A percentile compares a stretch with the other conserved stretches of the same genome.
Conservation (phyloP, 2,888 invertebrate genomes). For the Drosophila longiperda region DNA sequence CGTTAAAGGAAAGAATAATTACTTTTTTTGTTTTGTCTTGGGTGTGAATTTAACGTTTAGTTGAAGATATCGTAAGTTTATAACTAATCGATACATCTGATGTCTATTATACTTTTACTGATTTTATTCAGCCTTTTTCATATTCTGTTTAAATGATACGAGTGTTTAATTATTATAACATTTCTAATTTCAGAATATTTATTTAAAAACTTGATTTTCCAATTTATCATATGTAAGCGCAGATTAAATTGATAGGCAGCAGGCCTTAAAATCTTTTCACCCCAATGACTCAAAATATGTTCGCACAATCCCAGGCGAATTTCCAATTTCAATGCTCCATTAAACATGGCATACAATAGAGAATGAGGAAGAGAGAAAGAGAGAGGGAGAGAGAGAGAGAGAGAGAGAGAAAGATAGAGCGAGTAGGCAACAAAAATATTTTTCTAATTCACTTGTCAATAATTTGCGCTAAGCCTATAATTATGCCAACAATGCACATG, state of each 20-base stretch:
- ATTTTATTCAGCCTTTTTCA: background rate
- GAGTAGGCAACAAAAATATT: slow-evolving; percentile 48
- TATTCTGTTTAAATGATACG: background rate
- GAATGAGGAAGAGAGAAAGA: background rate
- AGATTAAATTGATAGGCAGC: slow-evolving; percentile 31
- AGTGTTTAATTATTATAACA: too few species aligned
- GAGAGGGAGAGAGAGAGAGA: background rate
- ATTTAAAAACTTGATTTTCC: slow-evolving; percentile 1
- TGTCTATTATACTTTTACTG: background rate
- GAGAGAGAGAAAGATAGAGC: too few species aligned
- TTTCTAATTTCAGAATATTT: background rate
- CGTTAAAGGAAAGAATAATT: slow-evolving; percentile 9
- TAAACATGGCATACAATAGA: slow-evolving; percentile 41
- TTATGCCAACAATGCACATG: slow-evolving; percentile 72
- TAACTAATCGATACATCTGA: background rate
- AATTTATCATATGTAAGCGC: slow-evolving; percentile 14
- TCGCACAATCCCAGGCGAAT: slow-evolving; percentile 45
- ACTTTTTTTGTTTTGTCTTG: background rate
- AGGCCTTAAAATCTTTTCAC: slow-evolving; percentile 33
- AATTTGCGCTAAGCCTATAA: slow-evolving; percentile 75
- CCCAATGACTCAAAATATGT: slow-evolving; percentile 35
- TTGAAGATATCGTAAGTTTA: background rate
- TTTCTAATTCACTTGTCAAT: slow-evolving; percentile 79
- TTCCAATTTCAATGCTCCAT: slow-evolving; percentile 56
- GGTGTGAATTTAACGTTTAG: background rate